Conservation (phyloP, 2,113 vertebrate genomes). For the Synodontis membranacea region DNA sequence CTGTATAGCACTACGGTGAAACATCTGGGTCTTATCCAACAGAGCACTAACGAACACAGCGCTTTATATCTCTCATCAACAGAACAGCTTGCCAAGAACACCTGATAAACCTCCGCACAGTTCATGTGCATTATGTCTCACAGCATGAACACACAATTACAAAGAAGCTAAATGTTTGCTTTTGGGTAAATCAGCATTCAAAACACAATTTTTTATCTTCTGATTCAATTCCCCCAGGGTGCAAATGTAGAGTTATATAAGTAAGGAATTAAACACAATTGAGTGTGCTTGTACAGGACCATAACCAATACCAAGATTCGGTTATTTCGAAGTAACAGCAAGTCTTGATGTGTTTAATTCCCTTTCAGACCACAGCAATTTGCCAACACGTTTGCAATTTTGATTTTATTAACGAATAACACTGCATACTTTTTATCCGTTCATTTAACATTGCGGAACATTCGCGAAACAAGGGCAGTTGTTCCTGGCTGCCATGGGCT, state of each 20-base stretch:
- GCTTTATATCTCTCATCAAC: not conserved
- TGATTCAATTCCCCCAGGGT: not conserved
- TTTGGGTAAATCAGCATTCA: not conserved
- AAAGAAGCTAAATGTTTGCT: slow-evolving; percentile 22
- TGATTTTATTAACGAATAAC: not conserved
- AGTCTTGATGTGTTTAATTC: not conserved
- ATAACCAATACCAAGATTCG: not conserved
- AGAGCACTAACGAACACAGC: not conserved
- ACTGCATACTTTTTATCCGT: not conserved
- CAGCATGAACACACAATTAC: not conserved
- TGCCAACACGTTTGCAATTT: not conserved
- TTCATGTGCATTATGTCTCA: not conserved
- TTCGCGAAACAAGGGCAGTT: not conserved
- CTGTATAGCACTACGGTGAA: not conserved
- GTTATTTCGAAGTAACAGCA: not conserved
- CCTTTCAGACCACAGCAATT: not conserved
- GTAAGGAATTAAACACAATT: not conserved
- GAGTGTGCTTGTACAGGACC: not conserved
- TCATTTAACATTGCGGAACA: not conserved
- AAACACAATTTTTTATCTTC: slow-evolving; percentile 5
- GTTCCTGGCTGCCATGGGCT: not conserved
- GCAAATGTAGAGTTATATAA: not conserved
- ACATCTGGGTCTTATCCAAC: not conserved
- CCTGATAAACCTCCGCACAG: not conserved
- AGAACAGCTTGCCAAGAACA: not conserved